These are phyloP conservation scores for Camponotus floridanus DNA, from an alignment of 1,140 invertebrate species.

Conservation along the genomic window DNA sequence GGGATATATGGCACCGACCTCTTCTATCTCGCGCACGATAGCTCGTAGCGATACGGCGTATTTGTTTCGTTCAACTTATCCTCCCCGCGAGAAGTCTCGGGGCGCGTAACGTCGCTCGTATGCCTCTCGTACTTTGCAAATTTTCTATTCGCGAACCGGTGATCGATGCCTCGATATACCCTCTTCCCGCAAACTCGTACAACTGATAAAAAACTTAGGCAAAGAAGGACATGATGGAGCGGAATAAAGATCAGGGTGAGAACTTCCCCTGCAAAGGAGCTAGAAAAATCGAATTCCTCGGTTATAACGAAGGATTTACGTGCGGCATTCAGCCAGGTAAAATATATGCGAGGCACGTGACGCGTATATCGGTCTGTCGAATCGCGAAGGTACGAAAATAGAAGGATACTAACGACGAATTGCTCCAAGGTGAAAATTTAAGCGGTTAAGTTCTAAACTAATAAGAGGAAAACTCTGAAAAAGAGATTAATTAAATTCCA, in stretches of 20 bases:
- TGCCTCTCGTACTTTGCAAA: slow-evolving; percentile 35
- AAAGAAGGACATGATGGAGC: slow-evolving; percentile 53
- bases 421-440: slow-evolving; percentile 34
- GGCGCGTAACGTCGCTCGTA: slow-evolving; percentile 5
- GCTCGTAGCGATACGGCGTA: slow-evolving; percentile 45
- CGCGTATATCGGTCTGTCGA: slow-evolving; percentile 26
- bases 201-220: slow-evolving; percentile 48
- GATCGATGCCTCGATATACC: slow-evolving; percentile 56
- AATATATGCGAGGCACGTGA: slow-evolving; percentile 50
- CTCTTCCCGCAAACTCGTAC: slow-evolving; percentile 17
- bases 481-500: slow-evolving; percentile 59
- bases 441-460: not conserved
- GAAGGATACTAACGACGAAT: not conserved
- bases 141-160: slow-evolving; percentile 49
- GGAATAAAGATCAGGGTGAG: slow-evolving; percentile 32
- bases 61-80: slow-evolving; percentile 70
- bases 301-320: slow-evolving; percentile 55
- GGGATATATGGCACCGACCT: slow-evolving; percentile 27
- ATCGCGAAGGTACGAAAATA: slow-evolving; percentile 40
- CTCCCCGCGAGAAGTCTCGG: slow-evolving; percentile 3
- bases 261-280: slow-evolving; percentile 11
- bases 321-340: slow-evolving; percentile 4
- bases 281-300: slow-evolving; percentile 47
- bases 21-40: slow-evolving; percentile 33
- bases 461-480: not conserved